phyloP scores from a whole-genome alignment of 2,888 invertebrate genomes.

The Megalurothrips usitatus region DNA sequence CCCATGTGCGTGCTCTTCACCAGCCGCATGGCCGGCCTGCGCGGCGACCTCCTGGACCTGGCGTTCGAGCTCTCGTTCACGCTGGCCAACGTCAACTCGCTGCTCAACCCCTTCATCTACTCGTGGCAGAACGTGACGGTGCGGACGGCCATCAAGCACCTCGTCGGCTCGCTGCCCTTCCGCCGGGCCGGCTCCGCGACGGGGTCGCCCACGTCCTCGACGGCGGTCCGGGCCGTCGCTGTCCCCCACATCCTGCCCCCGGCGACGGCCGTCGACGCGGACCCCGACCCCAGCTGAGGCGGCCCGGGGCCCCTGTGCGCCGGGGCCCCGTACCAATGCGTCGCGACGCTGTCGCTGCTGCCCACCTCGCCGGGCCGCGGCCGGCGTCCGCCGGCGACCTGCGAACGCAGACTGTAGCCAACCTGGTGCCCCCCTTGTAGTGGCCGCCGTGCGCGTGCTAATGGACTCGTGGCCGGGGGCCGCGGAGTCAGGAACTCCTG shows the following conservation, averaged over 20 bases:
- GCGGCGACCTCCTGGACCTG: slow-evolving; percentile 30
- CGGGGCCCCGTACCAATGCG: too few relatives aligned
- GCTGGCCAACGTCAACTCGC: slow-evolving; percentile 33
- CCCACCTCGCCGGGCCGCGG: neutral
- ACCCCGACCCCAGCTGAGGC: neutral
- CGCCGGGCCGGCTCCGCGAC: neutral
- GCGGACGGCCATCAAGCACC: slow-evolving; percentile 25
- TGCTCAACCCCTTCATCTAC: slow-evolving; percentile 34
- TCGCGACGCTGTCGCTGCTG: neutral
- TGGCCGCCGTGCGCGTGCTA: too few relatives aligned
- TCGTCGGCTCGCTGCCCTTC: slow-evolving; percentile 21
- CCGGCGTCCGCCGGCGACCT: neutral
- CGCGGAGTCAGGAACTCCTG: too few relatives aligned
- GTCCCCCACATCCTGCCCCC: neutral
- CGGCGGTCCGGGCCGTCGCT: neutral
- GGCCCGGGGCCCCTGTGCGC: too few relatives aligned
- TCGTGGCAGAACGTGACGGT: slow-evolving; percentile 34
- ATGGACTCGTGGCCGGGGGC: too few relatives aligned
- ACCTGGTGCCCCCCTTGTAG: too few relatives aligned
- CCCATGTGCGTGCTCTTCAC: slow-evolving; percentile 33
- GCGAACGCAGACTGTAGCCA: too few relatives aligned
- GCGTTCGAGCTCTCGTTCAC: slow-evolving; percentile 31
- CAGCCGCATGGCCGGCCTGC: slow-evolving; percentile 1
- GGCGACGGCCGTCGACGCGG: neutral
- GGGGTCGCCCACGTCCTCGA: neutral